phyloP scores from a whole-genome alignment of 2,113 vertebrate species.

The Aegotheles bennettii region DNA sequence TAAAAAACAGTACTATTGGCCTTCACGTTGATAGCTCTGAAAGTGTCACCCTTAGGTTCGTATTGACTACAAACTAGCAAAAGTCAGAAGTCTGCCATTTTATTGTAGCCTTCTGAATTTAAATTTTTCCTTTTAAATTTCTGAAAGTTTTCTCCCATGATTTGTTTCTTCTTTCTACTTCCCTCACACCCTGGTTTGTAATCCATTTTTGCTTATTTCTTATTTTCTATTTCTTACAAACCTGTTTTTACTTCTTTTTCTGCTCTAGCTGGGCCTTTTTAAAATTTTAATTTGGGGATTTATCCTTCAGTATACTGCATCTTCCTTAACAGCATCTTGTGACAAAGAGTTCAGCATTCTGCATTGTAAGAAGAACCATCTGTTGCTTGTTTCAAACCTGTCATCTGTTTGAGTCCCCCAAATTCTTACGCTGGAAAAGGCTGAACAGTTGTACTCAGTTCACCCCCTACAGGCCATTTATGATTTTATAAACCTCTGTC shows the following conservation, averaged over 20 bases:
- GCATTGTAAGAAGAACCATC: not conserved
- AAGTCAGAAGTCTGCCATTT: not conserved
- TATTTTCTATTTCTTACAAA: not conserved
- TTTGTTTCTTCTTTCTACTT: not conserved
- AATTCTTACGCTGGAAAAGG: not conserved
- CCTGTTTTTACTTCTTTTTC: not conserved
- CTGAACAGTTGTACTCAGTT: not conserved
- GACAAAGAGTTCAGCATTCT: not conserved
- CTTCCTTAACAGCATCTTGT: not conserved
- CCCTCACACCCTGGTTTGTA: not conserved
- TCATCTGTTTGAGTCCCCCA: not conserved
- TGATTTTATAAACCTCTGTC: not conserved
- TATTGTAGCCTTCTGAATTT: not conserved
- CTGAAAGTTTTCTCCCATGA: not conserved
- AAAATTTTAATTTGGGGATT: not conserved
- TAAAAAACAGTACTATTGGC: not conserved
- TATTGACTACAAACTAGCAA: not conserved
- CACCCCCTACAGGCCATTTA: not conserved
- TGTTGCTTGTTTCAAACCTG: not conserved
- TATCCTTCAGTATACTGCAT: not conserved
- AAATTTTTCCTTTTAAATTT: not conserved
- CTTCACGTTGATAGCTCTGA: not conserved
- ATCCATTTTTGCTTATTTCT: not conserved
- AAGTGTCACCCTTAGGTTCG: not conserved
- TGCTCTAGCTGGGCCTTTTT: not conserved